A percentile compares a stretch with the other conserved stretches of the same genome.
Evolutionary conservation across 2,113 vertebrate genomes (phyloP).

Genomic region (Rhea pennata): DNA sequence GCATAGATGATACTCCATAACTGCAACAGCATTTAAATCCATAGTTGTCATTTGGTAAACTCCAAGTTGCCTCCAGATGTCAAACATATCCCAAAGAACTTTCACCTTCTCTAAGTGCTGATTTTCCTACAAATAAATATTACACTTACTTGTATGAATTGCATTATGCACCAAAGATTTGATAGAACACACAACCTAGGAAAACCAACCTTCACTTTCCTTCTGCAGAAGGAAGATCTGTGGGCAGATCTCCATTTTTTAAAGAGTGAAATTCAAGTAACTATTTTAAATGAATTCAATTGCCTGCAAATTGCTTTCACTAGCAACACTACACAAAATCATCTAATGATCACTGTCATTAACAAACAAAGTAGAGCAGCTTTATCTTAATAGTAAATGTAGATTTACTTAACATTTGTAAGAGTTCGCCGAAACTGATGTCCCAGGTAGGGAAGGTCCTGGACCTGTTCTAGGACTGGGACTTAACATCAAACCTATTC

Average conservation of each 20-base stretch:
- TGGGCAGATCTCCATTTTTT: neutral
- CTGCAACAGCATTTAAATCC: neutral
- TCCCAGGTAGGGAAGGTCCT: neutral
- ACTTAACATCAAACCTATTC: neutral
- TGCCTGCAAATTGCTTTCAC: neutral
- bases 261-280: neutral
- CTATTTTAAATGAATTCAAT: neutral
- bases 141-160: neutral
- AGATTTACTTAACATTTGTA: neutral
- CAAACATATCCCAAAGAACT: neutral
- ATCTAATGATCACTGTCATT: neutral
- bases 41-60: neutral
- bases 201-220: neutral
- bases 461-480: neutral
- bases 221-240: neutral
- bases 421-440: neutral
- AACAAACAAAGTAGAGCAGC: neutral
- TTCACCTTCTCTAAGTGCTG: neutral
- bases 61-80: neutral
- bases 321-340: neutral
- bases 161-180: neutral
- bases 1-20: neutral
- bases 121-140: neutral
- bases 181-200: neutral
- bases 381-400: neutral